Percentiles rank a stretch among this genome's conserved stretches.
Conservation (phyloP, 1,140 invertebrate genomes). For the Vanessa tameamea region DNA sequence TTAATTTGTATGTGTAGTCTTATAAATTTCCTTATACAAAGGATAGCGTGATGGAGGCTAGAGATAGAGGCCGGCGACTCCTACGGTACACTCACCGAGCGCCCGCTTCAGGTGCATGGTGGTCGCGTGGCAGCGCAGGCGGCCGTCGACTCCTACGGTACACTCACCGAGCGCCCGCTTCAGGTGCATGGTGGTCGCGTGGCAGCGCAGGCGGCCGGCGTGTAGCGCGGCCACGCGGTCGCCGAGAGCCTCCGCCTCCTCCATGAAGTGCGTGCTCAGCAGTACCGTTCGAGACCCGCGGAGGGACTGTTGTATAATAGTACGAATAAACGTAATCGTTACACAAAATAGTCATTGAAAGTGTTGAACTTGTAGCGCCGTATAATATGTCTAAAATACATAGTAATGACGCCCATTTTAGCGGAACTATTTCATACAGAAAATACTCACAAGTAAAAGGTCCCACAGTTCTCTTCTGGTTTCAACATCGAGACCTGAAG, state of each 20-base stretch:
- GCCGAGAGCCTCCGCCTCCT: slow-evolving; percentile 97
- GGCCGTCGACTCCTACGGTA: background rate
- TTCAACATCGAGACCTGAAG: slow-evolving; percentile 97
- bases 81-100: no score
- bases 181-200: slow-evolving; percentile 92
- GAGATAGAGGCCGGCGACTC: no score
- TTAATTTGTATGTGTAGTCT: no score
- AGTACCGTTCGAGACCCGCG: slow-evolving; percentile 86
- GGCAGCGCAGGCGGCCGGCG: slow-evolving; percentile 89
- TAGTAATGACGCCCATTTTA: background rate
- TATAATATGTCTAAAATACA: background rate
- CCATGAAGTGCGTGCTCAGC: slow-evolving; percentile 98
- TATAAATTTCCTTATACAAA: no score
- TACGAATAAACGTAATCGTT: background rate
- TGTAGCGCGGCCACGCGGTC: slow-evolving; percentile 96
- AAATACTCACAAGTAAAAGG: slow-evolving; percentile 80
- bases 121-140: no score
- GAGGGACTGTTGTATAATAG: slow-evolving; percentile 45
- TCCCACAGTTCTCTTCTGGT: slow-evolving; percentile 95
- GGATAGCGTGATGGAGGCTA: no score
- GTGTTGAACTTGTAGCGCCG: background rate
- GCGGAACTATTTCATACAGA: background rate
- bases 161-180: slow-evolving; percentile 90
- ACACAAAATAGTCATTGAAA: background rate
- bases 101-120: no score